Conservation (phyloP, 2,888 invertebrate species). For the Capitulum mitella region DNA sequence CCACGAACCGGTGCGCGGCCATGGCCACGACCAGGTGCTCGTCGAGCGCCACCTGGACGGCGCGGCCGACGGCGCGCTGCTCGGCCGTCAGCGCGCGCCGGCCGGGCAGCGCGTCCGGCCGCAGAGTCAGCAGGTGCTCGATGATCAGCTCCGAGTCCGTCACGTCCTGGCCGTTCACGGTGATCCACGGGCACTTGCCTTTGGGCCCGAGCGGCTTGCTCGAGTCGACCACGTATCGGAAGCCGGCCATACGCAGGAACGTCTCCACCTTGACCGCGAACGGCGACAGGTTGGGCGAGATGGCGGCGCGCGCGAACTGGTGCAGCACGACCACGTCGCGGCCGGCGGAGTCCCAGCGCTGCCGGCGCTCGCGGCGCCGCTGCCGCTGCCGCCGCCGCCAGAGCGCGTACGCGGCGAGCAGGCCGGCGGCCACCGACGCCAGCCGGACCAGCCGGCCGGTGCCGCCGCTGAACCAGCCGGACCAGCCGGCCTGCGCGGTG, state of each 20-base stretch:
- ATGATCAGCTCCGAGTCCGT: conserved; percentile 44
- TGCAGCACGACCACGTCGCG: not conserved
- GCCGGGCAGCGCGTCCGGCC: conserved; percentile 39
- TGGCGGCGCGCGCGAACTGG: not conserved
- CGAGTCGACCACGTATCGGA: not conserved
- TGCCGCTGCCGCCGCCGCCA: not conserved
- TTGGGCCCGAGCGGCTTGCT: conserved; percentile 39
- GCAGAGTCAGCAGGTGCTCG: conserved; percentile 41
- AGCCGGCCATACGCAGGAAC: not conserved
- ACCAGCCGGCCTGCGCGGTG: no score
- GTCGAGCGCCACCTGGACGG: conserved; percentile 42
- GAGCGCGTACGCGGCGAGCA: not conserved
- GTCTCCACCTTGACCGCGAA: no score
- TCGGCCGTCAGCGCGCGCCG: conserved; percentile 37
- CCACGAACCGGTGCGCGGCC: not conserved
- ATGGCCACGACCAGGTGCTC: conserved; percentile 38
- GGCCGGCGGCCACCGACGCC: not conserved
- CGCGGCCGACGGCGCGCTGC: conserved; percentile 40
- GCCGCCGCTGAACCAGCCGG: not conserved
- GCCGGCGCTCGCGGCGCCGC: not conserved
- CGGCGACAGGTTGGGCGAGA: not conserved
- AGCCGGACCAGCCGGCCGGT: not conserved
- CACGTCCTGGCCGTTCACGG: conserved; percentile 41
- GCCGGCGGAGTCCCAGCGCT: not conserved
- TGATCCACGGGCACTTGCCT: conserved; percentile 44